Evolutionary conservation across 2,888 invertebrate species (phyloP), one percentile per base, ranked within the genome.

Genomic region (Idaea straminata): DNA sequence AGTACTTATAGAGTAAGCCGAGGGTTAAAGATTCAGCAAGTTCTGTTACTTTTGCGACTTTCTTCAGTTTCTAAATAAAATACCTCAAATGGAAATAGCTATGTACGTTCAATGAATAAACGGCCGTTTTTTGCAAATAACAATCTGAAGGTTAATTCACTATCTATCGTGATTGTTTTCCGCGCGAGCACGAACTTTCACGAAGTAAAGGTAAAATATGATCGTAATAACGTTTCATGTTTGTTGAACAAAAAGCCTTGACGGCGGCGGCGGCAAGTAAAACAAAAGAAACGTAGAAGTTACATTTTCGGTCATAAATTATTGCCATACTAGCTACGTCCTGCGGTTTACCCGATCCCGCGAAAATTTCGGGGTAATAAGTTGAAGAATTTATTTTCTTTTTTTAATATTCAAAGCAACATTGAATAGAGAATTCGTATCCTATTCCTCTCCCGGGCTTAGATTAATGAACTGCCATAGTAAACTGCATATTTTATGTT

Each of bases 91-190:
- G 7, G 47, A 47, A 47, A 7, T 13, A 7, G 10, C 7, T 13
- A 13, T 7, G 6, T 47, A 47, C 47, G 10, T 47, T 47, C 47
- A 7, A 47, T 47, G 47, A 47, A 25, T 25, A 25, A 25, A 25
- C 25, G 47, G 47, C 47, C 47, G 47, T 47, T 13, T 47, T 47
- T 7, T 47, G 47, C 13, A 47, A 4, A 4, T 7, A 47, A 6
- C 47, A 47, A 13, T 47, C 47, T 47, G 47, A 47, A 47, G 47
- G 47, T 47, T 47, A 47, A 47, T 47, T 47, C 47, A 47, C 10
- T 65, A 47, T 64, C 60, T 61, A 65, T 66, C 66, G 66, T 69
- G 69, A 66, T 69, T 62, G 15, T 59, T 62, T 69, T 62, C 35
- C 69, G 69, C 65, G 66, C 62, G 15, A 62, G 61, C 36, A 62